Evolutionary conservation across 2,113 vertebrate genomes (phyloP), one percentile per base, ranked within the genome.

Genomic region (Bujurquina vittata): DNA sequence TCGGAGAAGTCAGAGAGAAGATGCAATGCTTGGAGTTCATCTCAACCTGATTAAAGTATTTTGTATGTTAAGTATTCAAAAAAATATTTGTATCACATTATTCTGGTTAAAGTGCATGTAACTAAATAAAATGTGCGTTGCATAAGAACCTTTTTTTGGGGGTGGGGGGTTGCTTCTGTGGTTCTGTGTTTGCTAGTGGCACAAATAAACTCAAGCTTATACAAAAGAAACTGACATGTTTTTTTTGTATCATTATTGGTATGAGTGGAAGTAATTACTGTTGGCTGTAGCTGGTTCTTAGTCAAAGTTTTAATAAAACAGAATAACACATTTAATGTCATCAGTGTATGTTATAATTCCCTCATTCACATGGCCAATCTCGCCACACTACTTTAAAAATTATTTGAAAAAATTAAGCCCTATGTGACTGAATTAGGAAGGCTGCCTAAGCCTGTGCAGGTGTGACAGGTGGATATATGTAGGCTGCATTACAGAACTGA

Each of bases 401-500:
- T 33, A 49, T 63, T 83, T 83, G 18, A 37, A 37, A 26, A 33
- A 77, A 86, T 86, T 20, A 77, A 74, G n/a, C 58, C 75, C 54
- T 65, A 35, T 67, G 81, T 62, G 72, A 80, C 77, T 77, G 77
- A 74, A 82, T 60, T 84, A 60, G 69, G 37, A 77, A 61, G 35
- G 65, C 77, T 81, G 33, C 84, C 60, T 85, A 73, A 85, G 31
- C 23, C 67, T 14, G 46, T 29, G 22, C 60, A 61, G 12, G 3
- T 83, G 62, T 88, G 83, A 86, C 84, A 86, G 72, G 75, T 80
- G 80, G 37, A 82, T 60, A 2, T 75, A 80, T 75, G 49, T 49
- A 54, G 59, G 62, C 61, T 72, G 82, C 43, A 58, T 75, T 78
- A 46, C 57, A 58, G 56, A 69, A 40, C 55, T 75, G 78, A 67